phyloP scores from a whole-genome alignment of 2,888 invertebrate species.

The Lagria hirta region DNA sequence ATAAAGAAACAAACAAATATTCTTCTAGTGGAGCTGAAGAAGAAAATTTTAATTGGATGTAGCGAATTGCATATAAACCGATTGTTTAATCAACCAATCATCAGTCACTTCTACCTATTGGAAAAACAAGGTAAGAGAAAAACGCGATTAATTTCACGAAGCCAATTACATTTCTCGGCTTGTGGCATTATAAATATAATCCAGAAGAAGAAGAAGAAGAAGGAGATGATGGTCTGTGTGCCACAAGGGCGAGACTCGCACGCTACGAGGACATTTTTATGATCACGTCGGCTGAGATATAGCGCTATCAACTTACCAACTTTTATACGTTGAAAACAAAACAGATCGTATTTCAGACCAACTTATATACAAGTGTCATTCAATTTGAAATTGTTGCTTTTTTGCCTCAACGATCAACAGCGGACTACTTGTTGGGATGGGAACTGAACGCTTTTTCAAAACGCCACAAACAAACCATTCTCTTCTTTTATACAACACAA shows the following conservation, averaged over 20 bases:
- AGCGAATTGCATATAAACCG: slow-evolving; percentile 20
- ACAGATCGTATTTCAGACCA: slow-evolving; percentile 53
- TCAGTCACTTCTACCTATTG: slow-evolving; percentile 14
- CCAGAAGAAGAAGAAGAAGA: too few relatives aligned
- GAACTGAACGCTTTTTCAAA: too few relatives aligned
- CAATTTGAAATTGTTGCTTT: slow-evolving; percentile 49
- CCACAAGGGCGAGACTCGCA: slow-evolving; percentile 47
- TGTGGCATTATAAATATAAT: slow-evolving; percentile 42
- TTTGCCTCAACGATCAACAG: slow-evolving; percentile 26
- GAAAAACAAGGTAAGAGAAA: slow-evolving; percentile 12
- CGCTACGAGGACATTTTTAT: slow-evolving; percentile 53
- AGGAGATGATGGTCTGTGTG: slow-evolving; percentile 32
- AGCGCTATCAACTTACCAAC: slow-evolving; percentile 56
- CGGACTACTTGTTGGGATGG: slow-evolving; percentile 16
- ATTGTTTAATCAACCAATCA: slow-evolving; percentile 20
- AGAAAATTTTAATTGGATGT: slow-evolving; percentile 23
- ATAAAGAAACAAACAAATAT: too few relatives aligned
- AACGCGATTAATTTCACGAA: slow-evolving; percentile 19
- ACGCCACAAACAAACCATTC: too few relatives aligned
- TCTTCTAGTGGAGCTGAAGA: too few relatives aligned
- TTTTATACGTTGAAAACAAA: slow-evolving; percentile 55
- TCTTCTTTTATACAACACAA: too few relatives aligned
- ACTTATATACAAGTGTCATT: slow-evolving; percentile 51
- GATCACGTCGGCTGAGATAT: slow-evolving; percentile 54
- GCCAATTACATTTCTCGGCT: slow-evolving; percentile 17